Evolutionary conservation across 2,888 invertebrate species (phyloP), one percentile per base, ranked within the genome.

Genomic region (Branchinecta sandiegonensis): DNA sequence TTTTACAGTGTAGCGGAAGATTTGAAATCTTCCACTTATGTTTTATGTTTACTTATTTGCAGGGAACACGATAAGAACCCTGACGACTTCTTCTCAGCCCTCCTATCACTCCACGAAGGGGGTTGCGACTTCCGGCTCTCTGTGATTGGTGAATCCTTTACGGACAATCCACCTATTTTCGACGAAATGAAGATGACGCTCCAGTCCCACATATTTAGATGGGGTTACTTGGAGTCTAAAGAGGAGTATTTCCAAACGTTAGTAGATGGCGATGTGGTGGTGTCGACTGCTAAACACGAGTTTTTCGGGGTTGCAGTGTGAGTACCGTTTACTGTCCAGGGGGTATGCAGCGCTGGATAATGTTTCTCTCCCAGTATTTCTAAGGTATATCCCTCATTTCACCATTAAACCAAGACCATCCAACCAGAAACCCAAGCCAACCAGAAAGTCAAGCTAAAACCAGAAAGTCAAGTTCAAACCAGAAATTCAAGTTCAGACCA

Each of bases 1-100:
- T n/a, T n/a, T n/a, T n/a, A n/a, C n/a, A n/a, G n/a, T n/a, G n/a
- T n/a, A n/a, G n/a, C n/a, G n/a, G n/a, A n/a, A n/a, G n/a, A n/a
- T n/a, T n/a, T n/a, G n/a, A n/a, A n/a, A n/a, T n/a, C n/a, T n/a
- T n/a, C n/a, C n/a, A n/a, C n/a, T n/a, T n/a, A n/a, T n/a, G n/a
- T n/a, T n/a, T n/a, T 23, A 23, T 69, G 67, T 67, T 65, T 47
- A 23, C n/a, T 23, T 69, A 13, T 66, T 73, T 74, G n/a, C 73
- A 81, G 80, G 87, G 88, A 88, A 76, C 86, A 86, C 76, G 88
- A 88, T 75, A 88, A 87, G 77, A 83, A 85, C 75, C 88, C 88
- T 0, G 83, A 84, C 65, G 76, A 81, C 14, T 82, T 88, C 73
- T 84, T 87, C 70, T 76, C 81, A 48, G 80, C 82, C 1, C 73